Percentiles rank a stretch among this genome's conserved stretches.
These are phyloP conservation scores for Drosophila setifemur DNA, from an alignment of 1,140 invertebrate species.

Conservation along the genomic window DNA sequence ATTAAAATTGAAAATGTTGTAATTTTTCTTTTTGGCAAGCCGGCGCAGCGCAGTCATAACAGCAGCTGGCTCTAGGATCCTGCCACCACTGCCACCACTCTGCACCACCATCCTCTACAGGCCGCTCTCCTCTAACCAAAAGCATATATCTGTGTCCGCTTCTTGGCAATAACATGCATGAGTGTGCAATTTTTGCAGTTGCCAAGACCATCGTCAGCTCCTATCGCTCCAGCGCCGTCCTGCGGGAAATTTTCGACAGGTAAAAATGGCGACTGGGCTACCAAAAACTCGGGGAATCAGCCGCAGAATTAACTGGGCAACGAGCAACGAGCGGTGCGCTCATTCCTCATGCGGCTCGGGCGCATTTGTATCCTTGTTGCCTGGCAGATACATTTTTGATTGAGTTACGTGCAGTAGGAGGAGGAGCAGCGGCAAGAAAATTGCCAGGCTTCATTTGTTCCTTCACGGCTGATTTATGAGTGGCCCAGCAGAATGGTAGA, in stretches of 20 bases:
- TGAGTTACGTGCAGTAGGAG: conserved; percentile 58
- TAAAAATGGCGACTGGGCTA: conserved; percentile 64
- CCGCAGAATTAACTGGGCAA: conserved; percentile 48
- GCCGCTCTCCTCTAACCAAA: neutral
- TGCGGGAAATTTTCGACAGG: conserved; percentile 80
- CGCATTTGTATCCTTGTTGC: conserved; percentile 70
- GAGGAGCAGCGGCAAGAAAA: conserved; percentile 8
- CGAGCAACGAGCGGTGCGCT: conserved; percentile 14
- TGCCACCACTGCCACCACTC: neutral
- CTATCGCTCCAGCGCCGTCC: conserved; percentile 47
- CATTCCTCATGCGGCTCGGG: conserved; percentile 54
- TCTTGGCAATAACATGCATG: conserved; percentile 80
- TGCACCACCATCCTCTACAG: neutral
- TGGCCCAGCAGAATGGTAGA: conserved; percentile 10
- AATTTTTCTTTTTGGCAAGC: conserved; percentile 80
- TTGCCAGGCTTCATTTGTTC: conserved; percentile 71
- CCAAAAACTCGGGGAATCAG: conserved; percentile 10
- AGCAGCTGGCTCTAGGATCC: conserved; percentile 43
- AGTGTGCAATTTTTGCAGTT: conserved; percentile 79
- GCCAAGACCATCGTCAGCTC: conserved; percentile 57
- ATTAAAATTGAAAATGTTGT: conserved; percentile 81
- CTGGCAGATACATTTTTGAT: conserved; percentile 78
- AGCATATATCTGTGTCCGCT: conserved; percentile 70
- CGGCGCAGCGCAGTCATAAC: conserved; percentile 76
- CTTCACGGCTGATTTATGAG: conserved; percentile 74